Percentiles rank a stretch among this genome's conserved stretches.
phyloP scores from a whole-genome alignment of 2,113 vertebrate species.

The Lampris incognitus region DNA sequence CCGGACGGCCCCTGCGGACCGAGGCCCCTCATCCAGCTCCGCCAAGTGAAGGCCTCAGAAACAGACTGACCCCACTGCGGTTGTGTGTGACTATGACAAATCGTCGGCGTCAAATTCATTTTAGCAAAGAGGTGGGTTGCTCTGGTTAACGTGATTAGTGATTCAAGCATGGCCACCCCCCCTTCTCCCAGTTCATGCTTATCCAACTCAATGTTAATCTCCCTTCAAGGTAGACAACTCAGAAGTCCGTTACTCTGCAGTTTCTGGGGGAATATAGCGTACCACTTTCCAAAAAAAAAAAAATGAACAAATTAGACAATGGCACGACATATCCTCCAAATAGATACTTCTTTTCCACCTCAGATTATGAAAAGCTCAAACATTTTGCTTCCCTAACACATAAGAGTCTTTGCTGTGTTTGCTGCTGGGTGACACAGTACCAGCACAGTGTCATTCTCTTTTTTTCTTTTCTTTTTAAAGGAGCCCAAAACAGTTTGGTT shows the following conservation, averaged over 20 bases:
- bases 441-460: background rate
- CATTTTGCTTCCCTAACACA: background rate
- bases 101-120: conserved; percentile 13
- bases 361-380: background rate
- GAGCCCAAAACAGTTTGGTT: background rate
- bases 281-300: background rate
- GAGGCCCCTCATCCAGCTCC: background rate
- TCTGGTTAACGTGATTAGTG: conserved; percentile 32
- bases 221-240: background rate
- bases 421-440: background rate
- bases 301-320: background rate
- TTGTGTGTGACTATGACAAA: conserved; percentile 9
- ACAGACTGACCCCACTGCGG: background rate
- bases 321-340: background rate
- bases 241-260: background rate
- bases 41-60: conserved; percentile 21
- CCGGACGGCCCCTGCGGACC: too few species aligned
- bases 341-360: background rate
- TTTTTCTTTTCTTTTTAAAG: background rate
- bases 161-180: conserved; percentile 16
- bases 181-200: conserved; percentile 9
- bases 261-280: background rate
- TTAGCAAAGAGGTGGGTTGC: conserved; percentile 24
- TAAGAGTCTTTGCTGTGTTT: background rate
- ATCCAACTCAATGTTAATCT: background rate